A percentile compares a stretch with the other conserved stretches of the same genome.
Evolutionary conservation across 2,113 vertebrate species (phyloP).

Genomic region (Illadopsis cleaveri): DNA sequence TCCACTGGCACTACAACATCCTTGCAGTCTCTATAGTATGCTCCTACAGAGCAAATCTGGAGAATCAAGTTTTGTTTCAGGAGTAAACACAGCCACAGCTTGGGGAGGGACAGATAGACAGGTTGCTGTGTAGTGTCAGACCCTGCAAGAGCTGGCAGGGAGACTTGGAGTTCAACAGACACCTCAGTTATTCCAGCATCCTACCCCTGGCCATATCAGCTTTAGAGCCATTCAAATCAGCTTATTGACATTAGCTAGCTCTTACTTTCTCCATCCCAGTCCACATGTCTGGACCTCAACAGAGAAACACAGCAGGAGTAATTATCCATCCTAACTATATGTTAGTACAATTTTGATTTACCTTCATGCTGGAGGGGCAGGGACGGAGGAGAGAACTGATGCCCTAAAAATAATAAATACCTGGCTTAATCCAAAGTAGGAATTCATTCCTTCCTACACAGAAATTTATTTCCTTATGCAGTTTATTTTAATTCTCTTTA

Average conservation of each 20-base stretch:
- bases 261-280: background rate
- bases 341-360: background rate
- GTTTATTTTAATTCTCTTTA: background rate
- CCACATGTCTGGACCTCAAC: rapidly evolving
- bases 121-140: background rate
- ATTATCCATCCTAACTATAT: background rate
- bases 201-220: rapidly evolving
- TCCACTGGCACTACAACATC: background rate
- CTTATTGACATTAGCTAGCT: background rate
- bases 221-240: background rate
- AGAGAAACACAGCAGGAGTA: background rate
- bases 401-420: background rate
- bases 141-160: background rate
- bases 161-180: rapidly evolving
- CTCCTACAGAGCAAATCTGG: background rate
- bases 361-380: rapidly evolving
- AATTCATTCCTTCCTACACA: background rate
- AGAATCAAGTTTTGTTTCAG: background rate
- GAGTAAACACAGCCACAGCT: background rate
- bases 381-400: no score
- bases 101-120: background rate
- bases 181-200: background rate
- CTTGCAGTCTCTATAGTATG: background rate
- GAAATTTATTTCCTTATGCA: background rate
- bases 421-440: background rate